These are phyloP conservation scores for Leptodactylus fuscus DNA, from an alignment of 2,113 vertebrate species.

Conservation along the genomic window DNA sequence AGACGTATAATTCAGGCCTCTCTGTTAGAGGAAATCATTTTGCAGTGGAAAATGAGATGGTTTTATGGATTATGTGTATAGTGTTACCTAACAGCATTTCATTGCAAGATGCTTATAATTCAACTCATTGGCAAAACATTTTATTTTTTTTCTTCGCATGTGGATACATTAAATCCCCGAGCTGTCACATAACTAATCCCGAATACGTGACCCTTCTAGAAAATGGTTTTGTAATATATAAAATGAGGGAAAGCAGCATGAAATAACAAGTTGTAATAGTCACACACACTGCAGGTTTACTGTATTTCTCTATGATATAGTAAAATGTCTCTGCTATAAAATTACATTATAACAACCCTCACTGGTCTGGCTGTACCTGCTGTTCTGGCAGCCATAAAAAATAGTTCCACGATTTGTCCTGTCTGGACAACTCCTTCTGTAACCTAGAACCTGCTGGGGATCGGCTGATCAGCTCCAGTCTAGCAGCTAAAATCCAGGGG, in stretches of 20 bases:
- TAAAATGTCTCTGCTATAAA: background rate
- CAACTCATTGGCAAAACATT: constrained; percentile 47
- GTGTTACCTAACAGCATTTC: constrained; percentile 49
- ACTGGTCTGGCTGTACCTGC: background rate
- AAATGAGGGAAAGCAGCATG: constrained; percentile 2
- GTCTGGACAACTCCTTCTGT: background rate
- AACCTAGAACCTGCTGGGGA: background rate
- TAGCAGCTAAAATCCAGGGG: background rate
- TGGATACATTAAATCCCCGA: constrained; percentile 48
- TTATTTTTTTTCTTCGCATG: constrained; percentile 35
- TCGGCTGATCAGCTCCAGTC: background rate
- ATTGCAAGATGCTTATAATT: constrained; percentile 43
- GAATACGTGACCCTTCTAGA: constrained; percentile 42
- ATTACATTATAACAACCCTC: background rate
- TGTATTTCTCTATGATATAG: constrained; percentile 3
- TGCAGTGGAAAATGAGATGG: constrained; percentile 40
- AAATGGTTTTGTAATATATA: constrained; percentile 38
- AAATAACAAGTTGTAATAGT: background rate
- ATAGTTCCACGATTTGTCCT: background rate
- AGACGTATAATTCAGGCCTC: constrained; percentile 31
- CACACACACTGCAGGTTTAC: background rate
- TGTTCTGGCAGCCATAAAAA: background rate
- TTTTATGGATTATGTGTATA: constrained; percentile 56
- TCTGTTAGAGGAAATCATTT: constrained; percentile 17
- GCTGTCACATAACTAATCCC: constrained; percentile 52